phyloP scores from a whole-genome alignment of 2,797 vertebrate species.

The Ibycter americanus region DNA sequence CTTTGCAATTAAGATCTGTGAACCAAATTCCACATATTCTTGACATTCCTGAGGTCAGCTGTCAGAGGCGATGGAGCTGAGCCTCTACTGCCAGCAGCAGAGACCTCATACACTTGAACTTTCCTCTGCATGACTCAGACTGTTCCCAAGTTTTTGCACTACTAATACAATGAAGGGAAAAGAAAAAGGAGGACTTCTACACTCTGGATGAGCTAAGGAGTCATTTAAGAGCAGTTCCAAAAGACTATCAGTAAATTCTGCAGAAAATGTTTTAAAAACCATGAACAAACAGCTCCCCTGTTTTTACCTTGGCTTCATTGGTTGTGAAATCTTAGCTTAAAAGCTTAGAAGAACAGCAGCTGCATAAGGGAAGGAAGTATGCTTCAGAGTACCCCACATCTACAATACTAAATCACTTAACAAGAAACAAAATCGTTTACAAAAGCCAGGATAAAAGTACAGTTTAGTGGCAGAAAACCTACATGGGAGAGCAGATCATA shows the following conservation, averaged over 20 bases:
- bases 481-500: background rate
- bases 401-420: background rate
- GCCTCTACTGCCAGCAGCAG: background rate
- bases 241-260: background rate
- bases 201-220: background rate
- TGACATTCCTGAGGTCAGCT: background rate
- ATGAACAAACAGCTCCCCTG: background rate
- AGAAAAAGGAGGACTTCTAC: background rate
- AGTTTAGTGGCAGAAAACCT: background rate
- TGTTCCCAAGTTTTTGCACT: background rate
- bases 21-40: background rate
- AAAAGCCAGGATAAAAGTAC: background rate
- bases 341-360: background rate
- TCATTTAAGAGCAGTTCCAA: background rate
- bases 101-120: constrained; percentile 9
- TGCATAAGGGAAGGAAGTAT: background rate
- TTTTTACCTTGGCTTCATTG: background rate
- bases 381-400: background rate
- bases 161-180: background rate
- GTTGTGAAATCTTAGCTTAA: background rate
- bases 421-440: background rate
- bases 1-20: background rate
- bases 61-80: background rate
- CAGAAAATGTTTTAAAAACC: background rate
- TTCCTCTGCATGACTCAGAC: background rate